Conservation (phyloP, 2,888 invertebrate genomes). For the Graphium colonna region DNA sequence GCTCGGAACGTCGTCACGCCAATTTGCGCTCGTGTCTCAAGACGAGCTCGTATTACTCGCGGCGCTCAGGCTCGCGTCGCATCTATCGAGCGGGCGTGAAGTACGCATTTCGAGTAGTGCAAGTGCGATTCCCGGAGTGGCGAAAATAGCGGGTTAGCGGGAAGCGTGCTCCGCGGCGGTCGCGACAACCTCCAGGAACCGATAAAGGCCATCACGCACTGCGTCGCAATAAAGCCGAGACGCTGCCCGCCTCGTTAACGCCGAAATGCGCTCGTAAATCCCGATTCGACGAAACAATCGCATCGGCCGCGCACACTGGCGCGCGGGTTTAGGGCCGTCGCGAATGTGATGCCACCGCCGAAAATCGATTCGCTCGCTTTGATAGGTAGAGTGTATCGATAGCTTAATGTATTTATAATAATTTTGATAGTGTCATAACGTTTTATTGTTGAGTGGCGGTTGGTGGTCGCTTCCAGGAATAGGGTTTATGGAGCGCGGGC, state of each 20-base stretch:
- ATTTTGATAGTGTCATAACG: slow-evolving; percentile 31
- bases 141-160: slow-evolving; percentile 70
- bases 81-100: slow-evolving; percentile 58
- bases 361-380: not conserved
- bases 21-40: slow-evolving; percentile 50
- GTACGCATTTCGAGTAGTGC: too few species aligned
- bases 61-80: slow-evolving; percentile 32
- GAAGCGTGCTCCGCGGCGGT: slow-evolving; percentile 66
- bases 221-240: slow-evolving; percentile 51
- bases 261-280: slow-evolving; percentile 59
- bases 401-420: slow-evolving; percentile 25
- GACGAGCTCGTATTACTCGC: slow-evolving; percentile 32
- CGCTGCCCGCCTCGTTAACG: slow-evolving; percentile 66
- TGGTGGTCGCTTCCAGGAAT: slow-evolving; percentile 65
- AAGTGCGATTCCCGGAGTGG: slow-evolving; percentile 62
- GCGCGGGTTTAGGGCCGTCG: slow-evolving; percentile 4
- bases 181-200: slow-evolving; percentile 70
- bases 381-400: slow-evolving; percentile 1
- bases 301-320: slow-evolving; percentile 25
- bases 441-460: slow-evolving; percentile 59
- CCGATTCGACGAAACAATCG: slow-evolving; percentile 66
- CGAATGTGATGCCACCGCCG: not conserved
- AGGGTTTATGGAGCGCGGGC: slow-evolving; percentile 70
- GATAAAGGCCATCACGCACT: slow-evolving; percentile 63
- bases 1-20: slow-evolving; percentile 64